Evolutionary conservation across 2,797 vertebrate genomes (phyloP), one percentile per base, ranked within the genome.

Genomic region (Eutrigla gurnardus): DNA sequence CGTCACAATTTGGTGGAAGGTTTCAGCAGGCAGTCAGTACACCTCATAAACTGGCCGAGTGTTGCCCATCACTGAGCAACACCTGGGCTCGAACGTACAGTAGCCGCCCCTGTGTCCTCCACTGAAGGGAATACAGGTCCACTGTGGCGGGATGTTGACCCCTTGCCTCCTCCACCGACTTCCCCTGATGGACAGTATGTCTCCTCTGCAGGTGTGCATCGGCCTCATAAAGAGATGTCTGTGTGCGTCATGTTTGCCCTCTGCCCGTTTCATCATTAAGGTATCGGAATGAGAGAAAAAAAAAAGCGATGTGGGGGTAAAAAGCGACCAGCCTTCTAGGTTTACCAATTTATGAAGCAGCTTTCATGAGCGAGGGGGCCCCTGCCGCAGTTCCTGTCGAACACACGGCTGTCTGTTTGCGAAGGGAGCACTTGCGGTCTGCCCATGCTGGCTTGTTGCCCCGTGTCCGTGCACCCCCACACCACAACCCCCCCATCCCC

Each of bases 311-410:
- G 72, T 59, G 70, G 65, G 84, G 87, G 87, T 70, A 64, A 61
- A 76, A 59, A 80, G 77, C 40, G 50, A 78, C 54, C 37, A 6
- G 80, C 53, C 93, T 86, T 93, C 92, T 93, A 87, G 83, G 84
- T 91, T 95, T 94, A 92, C 92, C 87, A 62, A 87, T 87, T 92
- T 92, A 93, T 93, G 91, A 94, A 93, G 89, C 88, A 83, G 92
- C 92, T 93, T 94, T 94, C 88, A 95, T 93, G 90, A 86, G 67
- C 10, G 12, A 61, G 71, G 83, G 77, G 80, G 77, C 79, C 80
- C 81, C 75, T 1, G 63, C 71, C 64, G 70, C 78, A 70, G 76
- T 72, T 85, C 81, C 89, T 87, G 85, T 74, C 4, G 61, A 94
- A 94, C 91, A 94, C 93, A 93, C 77, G 47, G 78, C 81, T 84